Conservation (phyloP, 2,888 invertebrate species). For the Nasonovia ribisnigri region DNA sequence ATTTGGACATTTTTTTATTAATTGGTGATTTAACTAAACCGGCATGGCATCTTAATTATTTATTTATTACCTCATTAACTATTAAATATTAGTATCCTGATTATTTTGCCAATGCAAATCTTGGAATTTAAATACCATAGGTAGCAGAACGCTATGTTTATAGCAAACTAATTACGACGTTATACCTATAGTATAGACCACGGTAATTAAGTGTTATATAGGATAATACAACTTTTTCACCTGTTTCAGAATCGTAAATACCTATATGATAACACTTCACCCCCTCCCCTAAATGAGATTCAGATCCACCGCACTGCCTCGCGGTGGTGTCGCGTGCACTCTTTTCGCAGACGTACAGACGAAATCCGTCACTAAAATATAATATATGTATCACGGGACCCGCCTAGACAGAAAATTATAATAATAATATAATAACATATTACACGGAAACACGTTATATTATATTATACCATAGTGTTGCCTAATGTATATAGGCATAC, state of each 20-base stretch:
- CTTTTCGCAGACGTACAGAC: neutral
- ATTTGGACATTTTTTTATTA: neutral
- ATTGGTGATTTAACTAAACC: neutral
- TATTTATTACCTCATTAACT: neutral
- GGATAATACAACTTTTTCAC: too few relatives aligned
- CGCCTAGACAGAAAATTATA: neutral
- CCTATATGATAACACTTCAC: neutral
- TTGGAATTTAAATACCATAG: neutral
- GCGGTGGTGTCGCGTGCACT: neutral
- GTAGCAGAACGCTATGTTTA: neutral
- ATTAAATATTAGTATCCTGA: neutral
- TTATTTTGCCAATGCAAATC: neutral
- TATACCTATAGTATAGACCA: too few relatives aligned
- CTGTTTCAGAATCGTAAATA: neutral
- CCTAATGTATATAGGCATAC: too few relatives aligned
- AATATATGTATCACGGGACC: neutral
- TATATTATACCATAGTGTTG: neutral
- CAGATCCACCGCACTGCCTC: neutral
- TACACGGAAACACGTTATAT: neutral
- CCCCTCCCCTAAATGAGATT: neutral
- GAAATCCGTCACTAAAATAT: neutral
- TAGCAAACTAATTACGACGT: too few relatives aligned
- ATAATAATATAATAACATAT: conserved; percentile 14
- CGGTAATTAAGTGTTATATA: too few relatives aligned
- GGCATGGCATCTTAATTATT: neutral